Evolutionary conservation across 2,113 vertebrate species (phyloP), one percentile per base, ranked within the genome.

Genomic region (Plestiodon gilberti): DNA sequence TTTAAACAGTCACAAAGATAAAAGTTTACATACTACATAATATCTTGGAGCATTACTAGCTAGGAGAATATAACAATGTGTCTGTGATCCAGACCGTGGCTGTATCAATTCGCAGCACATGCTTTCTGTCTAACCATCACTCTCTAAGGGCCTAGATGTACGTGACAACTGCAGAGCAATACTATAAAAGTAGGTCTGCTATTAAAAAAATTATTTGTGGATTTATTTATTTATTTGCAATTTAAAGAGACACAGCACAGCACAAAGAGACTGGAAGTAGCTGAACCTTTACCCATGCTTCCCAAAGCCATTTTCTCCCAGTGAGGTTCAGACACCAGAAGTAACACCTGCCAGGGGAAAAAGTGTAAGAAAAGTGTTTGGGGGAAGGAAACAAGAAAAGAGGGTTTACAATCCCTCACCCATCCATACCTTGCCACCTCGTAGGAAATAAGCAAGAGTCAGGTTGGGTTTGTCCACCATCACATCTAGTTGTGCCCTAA

Each of bases 11-110:
- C 57, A 43, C 1, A 64, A 4, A n/a, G 75, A n/a, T 3, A 65
- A 1, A 3, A 28, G 33, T 93, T 33, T 25, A 13, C 23, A 2
- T 0, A 0, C n/a, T 13, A 71, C 2, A 69, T 0, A 28, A 30
- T 25, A 17, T 71, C 33, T 38, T 9, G 71, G 17, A 74, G 38
- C 35, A 11, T 43, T 43, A 8, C 7, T 11, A 25, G 8, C 40
- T 75, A 33, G 38, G 73, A 20, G 48, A 25, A 25, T 48, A 64
- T 17, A 57, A 57, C 17, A 57, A 57, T 8, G 22, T 64, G 6
- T 64, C 61, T 64, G 23, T 64, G 61, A 64, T 22, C 22, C 61
- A 64, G 17, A 15, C 55, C 17, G 13, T 2, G 17, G 55, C 55
- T 57, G 55, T 78, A 28, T 30, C 71, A 74, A 25, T 22, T 3